Percentiles rank a stretch among this genome's conserved stretches.
phyloP scores from a whole-genome alignment of 2,888 invertebrate genomes.

The Lycophotia porphyrea region DNA sequence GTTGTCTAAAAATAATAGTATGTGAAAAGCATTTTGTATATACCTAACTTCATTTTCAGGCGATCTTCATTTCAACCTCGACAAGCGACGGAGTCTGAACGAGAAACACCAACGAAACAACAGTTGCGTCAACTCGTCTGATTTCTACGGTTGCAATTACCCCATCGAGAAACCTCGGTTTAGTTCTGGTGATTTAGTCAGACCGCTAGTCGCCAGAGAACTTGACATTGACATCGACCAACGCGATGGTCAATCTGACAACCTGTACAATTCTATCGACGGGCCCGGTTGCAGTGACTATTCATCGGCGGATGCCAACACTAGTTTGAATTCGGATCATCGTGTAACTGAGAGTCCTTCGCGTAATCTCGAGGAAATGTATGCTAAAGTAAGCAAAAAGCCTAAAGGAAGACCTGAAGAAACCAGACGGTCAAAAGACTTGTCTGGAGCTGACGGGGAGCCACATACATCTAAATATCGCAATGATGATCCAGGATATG shows the following conservation, averaged over 20 bases:
- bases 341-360: constrained; percentile 90
- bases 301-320: constrained; percentile 80
- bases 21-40: neutral
- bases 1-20: neutral
- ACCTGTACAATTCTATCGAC: constrained; percentile 85
- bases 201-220: constrained; percentile 86
- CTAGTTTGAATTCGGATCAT: constrained; percentile 79
- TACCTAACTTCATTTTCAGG: constrained; percentile 73
- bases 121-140: constrained; percentile 89
- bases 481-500: constrained; percentile 88
- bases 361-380: constrained; percentile 96
- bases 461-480: constrained; percentile 76
- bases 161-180: constrained; percentile 89
- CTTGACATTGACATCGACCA: constrained; percentile 86
- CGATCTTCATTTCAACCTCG: constrained; percentile 86
- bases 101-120: constrained; percentile 89
- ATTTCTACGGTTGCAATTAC: constrained; percentile 89
- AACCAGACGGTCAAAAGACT: constrained; percentile 78
- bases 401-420: constrained; percentile 88
- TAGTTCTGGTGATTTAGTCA: constrained; percentile 87
- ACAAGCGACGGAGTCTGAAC: constrained; percentile 88
- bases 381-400: constrained; percentile 96
- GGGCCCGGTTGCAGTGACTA: constrained; percentile 81
- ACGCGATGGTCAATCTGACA: constrained; percentile 77
- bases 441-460: constrained; percentile 71